Evolutionary conservation across 1,140 invertebrate genomes (phyloP), one percentile per base, ranked within the genome.

Genomic region (Drosophila asahinai): DNA sequence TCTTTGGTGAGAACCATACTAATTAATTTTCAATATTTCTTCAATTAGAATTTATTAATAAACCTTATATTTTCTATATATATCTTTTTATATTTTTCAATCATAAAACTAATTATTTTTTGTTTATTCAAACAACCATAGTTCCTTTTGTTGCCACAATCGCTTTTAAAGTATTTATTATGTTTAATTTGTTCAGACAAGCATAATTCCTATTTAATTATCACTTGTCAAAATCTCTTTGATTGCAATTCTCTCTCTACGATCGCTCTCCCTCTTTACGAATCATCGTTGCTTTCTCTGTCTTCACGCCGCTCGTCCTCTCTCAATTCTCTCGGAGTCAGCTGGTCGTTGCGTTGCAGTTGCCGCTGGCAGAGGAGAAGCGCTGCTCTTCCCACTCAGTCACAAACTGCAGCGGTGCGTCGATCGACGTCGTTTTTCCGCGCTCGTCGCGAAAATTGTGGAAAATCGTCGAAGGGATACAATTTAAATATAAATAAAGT

Each of bases 401-500:
- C 64, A 42, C 48, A 22, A 70, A 14, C 8, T 55, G 67, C 67
- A 71, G 62, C 62, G 65, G 67, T 71, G 67, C 67, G 67, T 71
- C 67, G 67, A 71, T 70, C 64, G 67, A 71, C 67, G 67, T 71
- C 33, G 67, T 70, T 71, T 54, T 68, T 68, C 40, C 33, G 64
- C 49, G 64, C 67, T 40, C 40, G 40, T 71, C 42, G 61, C 62
- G 27, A 52, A 42, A 66, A 27, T 15, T 52, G 19, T 47, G 49
- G 36, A 67, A 67, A 70, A 36, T 40, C 47, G 27, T 25, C 19
- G 8, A 5, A 19, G 59, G 27, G 59, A 67, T 38, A 67, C 5
- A 27, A 1, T 14, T 17, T 1, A 17, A 52, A 15, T 30, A 30
- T 43, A 36, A 22, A 25, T 17, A 27, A 54, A 25, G 1, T 3